phyloP scores from a whole-genome alignment of 2,113 vertebrate species.

The Notiomystis cincta region DNA sequence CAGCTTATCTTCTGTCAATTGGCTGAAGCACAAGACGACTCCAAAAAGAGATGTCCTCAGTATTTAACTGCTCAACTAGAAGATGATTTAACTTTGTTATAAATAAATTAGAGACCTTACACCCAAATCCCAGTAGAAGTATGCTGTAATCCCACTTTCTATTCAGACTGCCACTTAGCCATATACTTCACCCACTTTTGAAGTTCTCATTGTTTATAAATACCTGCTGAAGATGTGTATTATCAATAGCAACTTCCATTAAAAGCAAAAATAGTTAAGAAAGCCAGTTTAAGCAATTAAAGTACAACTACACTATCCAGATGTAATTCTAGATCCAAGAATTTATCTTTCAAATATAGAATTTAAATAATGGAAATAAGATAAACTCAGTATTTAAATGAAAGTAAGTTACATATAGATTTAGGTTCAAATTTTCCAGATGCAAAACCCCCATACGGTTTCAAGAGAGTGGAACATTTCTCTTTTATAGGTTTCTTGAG shows the following conservation, averaged over 20 bases:
- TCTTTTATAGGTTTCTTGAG: neutral
- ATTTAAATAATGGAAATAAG: neutral
- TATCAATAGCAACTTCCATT: neutral
- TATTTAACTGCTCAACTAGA: conserved; percentile 5
- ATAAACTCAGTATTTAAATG: neutral
- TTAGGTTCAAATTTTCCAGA: neutral
- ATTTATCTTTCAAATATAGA: neutral
- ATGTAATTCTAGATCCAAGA: neutral
- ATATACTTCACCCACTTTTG: neutral
- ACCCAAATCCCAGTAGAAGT: neutral
- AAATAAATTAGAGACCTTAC: conserved; percentile 22
- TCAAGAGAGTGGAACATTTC: neutral
- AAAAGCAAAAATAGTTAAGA: neutral
- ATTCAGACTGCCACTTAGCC: neutral
- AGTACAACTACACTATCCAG: neutral
- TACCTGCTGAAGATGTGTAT: neutral
- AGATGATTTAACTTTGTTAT: neutral
- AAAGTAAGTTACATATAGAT: neutral
- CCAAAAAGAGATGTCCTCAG: conserved; percentile 8
- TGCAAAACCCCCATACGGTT: neutral
- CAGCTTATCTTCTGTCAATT: conserved; percentile 24
- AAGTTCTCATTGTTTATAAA: neutral
- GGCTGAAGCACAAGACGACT: neutral
- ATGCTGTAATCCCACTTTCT: neutral
- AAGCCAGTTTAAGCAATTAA: neutral